Evolutionary conservation across 64 coral and sea anemone species (phyloP), one percentile per base, ranked within the genome.

Genomic region (Orbicella faveolata): DNA sequence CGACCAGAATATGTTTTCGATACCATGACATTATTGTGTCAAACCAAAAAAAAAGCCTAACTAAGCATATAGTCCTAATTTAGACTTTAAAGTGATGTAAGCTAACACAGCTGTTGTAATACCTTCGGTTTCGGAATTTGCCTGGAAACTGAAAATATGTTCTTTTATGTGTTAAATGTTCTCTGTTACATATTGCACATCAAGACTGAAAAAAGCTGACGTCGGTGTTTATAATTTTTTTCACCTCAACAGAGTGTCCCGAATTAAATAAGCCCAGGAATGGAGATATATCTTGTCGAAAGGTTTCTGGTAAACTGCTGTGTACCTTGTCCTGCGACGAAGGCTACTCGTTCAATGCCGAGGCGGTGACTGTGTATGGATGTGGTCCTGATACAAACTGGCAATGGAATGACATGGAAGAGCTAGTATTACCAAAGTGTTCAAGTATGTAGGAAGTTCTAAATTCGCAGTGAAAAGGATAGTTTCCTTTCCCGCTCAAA

Each of bases 331-430:
- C 52, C 44, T 93, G 91, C 41, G 67, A 89, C 37, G 41, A 88
- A 52, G 84, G 65, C 10, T 62, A 88, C 70, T 79, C 85, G 2
- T 88, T 93, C 9, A 30, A 30, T 30, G 30, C 30, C 30, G 30
- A 30, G 30, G 30, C 30, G 30, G 30, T 30, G 30, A 30, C 86
- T 12, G 63, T 33, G 1, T 93, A 83, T 76, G 86, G 78, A 76
- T 93, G 91, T 93, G 91, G 91, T 21, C 91, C 91, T 2, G 85
- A 93, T 61, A 93, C 91, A 36, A 65, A 63, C n/a, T 93, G 91
- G 91, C 83, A 88, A 74, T 93, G 91, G 91, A 93, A 88, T 79
- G 84, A 54, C 17, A 61, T 72, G 35, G 30, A 87, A 25, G 34
- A 75, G 17, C 64, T 88, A 8, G 62, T 36, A 4, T 6, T 92